Conservation (phyloP, 23 tunicate species). For the Diplosoma virens region DNA sequence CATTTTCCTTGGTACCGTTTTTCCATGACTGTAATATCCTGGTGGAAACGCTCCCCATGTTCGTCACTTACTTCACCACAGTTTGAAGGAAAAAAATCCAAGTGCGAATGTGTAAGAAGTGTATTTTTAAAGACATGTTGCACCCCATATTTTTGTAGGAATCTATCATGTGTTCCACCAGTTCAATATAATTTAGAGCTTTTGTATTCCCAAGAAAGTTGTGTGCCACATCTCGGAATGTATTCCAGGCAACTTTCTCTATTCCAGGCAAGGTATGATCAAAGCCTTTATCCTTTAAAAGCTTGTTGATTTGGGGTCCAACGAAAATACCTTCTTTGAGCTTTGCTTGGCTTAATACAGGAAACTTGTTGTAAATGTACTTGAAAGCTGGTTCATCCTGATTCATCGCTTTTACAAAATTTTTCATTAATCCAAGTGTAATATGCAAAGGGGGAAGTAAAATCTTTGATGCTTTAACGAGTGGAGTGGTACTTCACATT, state of each 20-base stretch:
- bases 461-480: not conserved
- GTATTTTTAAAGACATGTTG: not conserved
- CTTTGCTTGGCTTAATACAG: not conserved
- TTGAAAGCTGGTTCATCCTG: not conserved
- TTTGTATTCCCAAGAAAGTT: no score
- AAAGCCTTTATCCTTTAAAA: not conserved
- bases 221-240: no score
- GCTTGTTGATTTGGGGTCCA: slow-evolving; percentile 3
- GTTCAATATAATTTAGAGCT: not conserved
- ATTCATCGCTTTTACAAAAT: slow-evolving; percentile 5
- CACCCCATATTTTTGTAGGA: not conserved
- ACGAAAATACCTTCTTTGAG: slow-evolving; percentile 4
- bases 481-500: slow-evolving; percentile 1
- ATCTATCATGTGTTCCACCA: not conserved
- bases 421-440: slow-evolving; percentile 4
- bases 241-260: not conserved
- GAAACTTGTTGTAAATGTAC: not conserved
- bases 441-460: not conserved
- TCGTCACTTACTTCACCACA: no score
- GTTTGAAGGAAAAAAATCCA: no score
- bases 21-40: no score
- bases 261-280: not conserved
- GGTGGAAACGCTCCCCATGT: no score
- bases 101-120: no score
- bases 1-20: no score